Conservation (phyloP, 2,797 vertebrate species). For the Sebastes matsubarae region DNA sequence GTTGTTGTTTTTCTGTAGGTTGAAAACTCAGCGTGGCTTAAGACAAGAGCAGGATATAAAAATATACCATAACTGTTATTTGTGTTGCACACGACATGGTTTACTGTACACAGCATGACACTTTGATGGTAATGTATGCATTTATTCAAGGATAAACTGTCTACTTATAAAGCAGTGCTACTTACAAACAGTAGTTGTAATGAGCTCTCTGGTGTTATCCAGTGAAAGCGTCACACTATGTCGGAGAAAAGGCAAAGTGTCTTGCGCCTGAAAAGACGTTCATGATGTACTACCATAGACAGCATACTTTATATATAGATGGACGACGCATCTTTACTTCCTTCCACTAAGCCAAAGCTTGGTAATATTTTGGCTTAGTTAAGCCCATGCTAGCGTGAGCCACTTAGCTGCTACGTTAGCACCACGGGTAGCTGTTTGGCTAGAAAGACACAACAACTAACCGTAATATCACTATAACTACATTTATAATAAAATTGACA, state of each 20-base stretch:
- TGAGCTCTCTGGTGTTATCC: slow-evolving; percentile 42
- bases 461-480: too few relatives aligned
- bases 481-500: too few relatives aligned
- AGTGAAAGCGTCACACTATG: neutral
- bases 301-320: too few relatives aligned
- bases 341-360: too few relatives aligned
- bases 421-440: too few relatives aligned
- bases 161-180: slow-evolving; percentile 26
- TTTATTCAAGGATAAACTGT: slow-evolving; percentile 57
- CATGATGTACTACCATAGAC: neutral
- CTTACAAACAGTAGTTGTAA: slow-evolving; percentile 39
- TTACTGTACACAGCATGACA: slow-evolving; percentile 1
- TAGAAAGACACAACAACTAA: too few relatives aligned
- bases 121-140: slow-evolving; percentile 30
- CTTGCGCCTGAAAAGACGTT: neutral
- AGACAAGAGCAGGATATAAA: neutral
- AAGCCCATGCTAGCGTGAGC: too few relatives aligned
- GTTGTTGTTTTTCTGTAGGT: neutral
- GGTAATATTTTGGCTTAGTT: too few relatives aligned
- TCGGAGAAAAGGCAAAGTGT: neutral
- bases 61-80: neutral
- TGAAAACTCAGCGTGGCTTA: neutral
- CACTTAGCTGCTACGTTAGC: too few relatives aligned
- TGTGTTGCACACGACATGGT: neutral
- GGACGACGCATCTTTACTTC: too few relatives aligned